Evolutionary conservation across 2,797 vertebrate genomes (phyloP).

Genomic region (Notamacropus eugenii): DNA sequence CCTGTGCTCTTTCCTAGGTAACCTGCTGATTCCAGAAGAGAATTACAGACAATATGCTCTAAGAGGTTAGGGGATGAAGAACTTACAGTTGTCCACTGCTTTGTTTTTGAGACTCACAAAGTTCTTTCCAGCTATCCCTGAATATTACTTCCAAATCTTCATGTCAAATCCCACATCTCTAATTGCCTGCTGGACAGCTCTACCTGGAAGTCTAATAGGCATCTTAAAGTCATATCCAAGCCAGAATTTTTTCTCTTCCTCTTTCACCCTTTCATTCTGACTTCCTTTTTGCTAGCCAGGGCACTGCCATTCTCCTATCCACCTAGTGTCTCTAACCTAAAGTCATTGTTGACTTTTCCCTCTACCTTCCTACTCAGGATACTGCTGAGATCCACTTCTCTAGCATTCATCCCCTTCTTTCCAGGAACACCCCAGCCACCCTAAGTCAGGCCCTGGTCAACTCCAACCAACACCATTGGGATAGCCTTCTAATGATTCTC

Average conservation of each 20-base stretch:
- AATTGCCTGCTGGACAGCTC: neutral
- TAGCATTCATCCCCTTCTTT: neutral
- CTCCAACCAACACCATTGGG: neutral
- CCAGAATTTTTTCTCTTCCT: neutral
- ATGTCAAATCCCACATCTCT: neutral
- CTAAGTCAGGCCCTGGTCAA: neutral
- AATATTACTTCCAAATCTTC: neutral
- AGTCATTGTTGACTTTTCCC: neutral
- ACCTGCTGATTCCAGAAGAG: neutral
- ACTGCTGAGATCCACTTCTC: neutral
- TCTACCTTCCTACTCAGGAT: neutral
- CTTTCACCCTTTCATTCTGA: neutral
- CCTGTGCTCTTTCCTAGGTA: neutral
- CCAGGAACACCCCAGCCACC: neutral
- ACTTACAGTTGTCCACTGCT: neutral
- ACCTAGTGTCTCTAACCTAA: neutral
- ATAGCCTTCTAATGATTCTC: neutral
- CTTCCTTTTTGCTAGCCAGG: neutral
- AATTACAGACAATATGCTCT: neutral
- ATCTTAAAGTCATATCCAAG: neutral
- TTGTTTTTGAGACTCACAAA: neutral
- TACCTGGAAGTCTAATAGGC: neutral
- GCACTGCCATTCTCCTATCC: neutral
- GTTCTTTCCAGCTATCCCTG: neutral
- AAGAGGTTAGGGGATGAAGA: neutral